These are phyloP conservation scores for Melanotaenia boesemani DNA, from an alignment of 2,797 vertebrate genomes.

Conservation along the genomic window DNA sequence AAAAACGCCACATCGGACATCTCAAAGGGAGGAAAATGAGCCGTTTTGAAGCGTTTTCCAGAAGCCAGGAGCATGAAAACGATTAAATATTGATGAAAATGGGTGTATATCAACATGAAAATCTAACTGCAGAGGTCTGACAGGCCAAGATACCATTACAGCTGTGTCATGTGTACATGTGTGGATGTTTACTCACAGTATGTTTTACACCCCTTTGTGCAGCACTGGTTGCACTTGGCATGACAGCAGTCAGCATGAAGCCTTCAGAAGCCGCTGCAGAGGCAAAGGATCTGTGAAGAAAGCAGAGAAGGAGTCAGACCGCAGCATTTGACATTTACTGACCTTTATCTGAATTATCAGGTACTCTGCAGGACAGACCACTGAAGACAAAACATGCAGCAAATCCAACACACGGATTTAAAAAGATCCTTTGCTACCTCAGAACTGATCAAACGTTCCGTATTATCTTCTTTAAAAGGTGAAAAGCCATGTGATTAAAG, in stretches of 20 bases:
- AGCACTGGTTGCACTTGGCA: neutral
- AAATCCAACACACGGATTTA: conserved; percentile 17
- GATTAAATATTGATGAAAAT: neutral
- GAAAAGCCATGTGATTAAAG: too few species aligned
- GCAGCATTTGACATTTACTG: conserved; percentile 76
- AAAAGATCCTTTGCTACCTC: conserved; percentile 8
- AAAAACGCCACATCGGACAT: too few species aligned
- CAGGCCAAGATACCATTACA: neutral
- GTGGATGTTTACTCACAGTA: conserved; percentile 10
- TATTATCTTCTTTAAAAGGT: neutral
- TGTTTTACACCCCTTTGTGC: conserved; percentile 12
- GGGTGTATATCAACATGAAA: neutral
- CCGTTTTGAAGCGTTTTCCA: neutral
- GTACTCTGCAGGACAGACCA: conserved; percentile 51
- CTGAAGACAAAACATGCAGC: conserved; percentile 44
- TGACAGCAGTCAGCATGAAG: conserved; percentile 36
- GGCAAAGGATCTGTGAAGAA: conserved; percentile 25
- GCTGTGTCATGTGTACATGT: conserved; percentile 5
- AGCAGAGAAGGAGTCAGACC: conserved; percentile 32
- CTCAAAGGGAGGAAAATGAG: too few species aligned
- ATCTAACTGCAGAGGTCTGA: neutral
- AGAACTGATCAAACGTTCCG: neutral
- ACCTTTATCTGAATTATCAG: conserved; percentile 73
- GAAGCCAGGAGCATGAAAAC: neutral
- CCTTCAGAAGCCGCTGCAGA: conserved; percentile 31